Percentiles rank a stretch among this genome's conserved stretches.
Evolutionary conservation across 2,797 vertebrate species (phyloP).

Genomic region (Halcyon smyrnensis): DNA sequence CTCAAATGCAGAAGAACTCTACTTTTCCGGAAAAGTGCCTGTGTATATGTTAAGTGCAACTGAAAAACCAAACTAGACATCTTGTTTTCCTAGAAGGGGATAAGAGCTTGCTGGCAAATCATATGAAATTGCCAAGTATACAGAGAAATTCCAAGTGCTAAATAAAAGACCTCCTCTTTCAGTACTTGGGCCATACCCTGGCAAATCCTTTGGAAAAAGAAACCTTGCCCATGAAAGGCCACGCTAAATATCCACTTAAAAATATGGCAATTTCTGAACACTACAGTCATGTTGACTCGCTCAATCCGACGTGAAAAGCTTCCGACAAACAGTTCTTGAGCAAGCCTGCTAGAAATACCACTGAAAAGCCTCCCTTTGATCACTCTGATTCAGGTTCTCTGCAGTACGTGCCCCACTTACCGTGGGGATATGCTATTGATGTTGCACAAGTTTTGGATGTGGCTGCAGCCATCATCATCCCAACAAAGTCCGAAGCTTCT

Average conservation of each 20-base stretch:
- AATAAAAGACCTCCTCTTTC: neutral
- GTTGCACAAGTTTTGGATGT: slow-evolving; percentile 98
- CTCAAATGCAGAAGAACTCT: neutral
- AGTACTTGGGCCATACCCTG: neutral
- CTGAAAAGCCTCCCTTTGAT: neutral
- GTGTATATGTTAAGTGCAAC: neutral
- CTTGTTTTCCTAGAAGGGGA: neutral
- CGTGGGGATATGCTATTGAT: slow-evolving; percentile 95
- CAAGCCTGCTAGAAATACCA: neutral
- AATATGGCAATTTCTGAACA: neutral
- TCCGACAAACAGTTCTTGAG: neutral
- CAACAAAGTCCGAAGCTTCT: slow-evolving; percentile 93
- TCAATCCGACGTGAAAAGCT: neutral
- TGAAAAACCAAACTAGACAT: neutral
- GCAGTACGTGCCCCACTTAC: slow-evolving; percentile 74
- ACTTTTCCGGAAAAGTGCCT: no score
- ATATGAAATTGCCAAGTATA: neutral
- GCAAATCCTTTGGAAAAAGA: neutral
- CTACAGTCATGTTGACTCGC: rapidly evolving
- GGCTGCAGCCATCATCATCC: slow-evolving; percentile 98
- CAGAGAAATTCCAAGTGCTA: neutral
- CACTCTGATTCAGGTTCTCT: neutral
- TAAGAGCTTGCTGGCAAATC: neutral
- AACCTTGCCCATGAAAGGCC: neutral
- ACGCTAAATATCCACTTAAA: neutral